Base-by-base conservation (phyloP, 2,888 invertebrate genomes). In the Cheilosia impressa region DNA sequence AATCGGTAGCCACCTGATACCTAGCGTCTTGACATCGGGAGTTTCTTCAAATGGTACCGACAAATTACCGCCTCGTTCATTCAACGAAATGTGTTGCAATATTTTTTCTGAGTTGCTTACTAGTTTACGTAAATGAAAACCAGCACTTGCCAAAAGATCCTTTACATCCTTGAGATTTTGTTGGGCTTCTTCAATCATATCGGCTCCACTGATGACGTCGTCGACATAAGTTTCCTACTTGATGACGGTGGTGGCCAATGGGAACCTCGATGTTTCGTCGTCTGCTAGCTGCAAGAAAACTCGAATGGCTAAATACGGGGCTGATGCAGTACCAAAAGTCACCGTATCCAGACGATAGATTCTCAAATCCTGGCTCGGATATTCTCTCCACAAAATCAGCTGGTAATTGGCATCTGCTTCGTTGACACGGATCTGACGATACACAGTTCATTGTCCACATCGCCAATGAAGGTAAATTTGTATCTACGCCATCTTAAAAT, bases 361-460 rank as follows among this genome's bases (percentile, higher is more conserved):
- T 4, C 10, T 19, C 19, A 47, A 19, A 19, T 19, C 10, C 1
- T 47, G 17, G 6, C 3, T 19, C 10, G 47, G 47, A 19, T 17
- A 22, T 1, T 47, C 9, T 10, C 60, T n/a, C 43, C 43, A 60
- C 15, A 60, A 22, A 10, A 60, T 58, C 22, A 41, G 15, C n/a
- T 60, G 60, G 22, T 43, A 60, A 15, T 60, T 17, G 2, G 24
- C 43, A 63, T 63, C 63, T 9, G 45, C 17, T 10, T 9, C 9
- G 47, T 63, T 47, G 4, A 63, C 27, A 5, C 63, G 19, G 19
- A 69, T 69, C 31, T 68, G 68, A 9, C 68, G 47, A 15, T 57
- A 69, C 57, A 71, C n/a, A n/a, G n/a, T n/a, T 71, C 17, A n/a
- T 71, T 24, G 22, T 71, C 55, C 1, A 71, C 38, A 38, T 71